Evolutionary conservation across 2,113 vertebrate species (phyloP).

Genomic region (Uria lomvia): DNA sequence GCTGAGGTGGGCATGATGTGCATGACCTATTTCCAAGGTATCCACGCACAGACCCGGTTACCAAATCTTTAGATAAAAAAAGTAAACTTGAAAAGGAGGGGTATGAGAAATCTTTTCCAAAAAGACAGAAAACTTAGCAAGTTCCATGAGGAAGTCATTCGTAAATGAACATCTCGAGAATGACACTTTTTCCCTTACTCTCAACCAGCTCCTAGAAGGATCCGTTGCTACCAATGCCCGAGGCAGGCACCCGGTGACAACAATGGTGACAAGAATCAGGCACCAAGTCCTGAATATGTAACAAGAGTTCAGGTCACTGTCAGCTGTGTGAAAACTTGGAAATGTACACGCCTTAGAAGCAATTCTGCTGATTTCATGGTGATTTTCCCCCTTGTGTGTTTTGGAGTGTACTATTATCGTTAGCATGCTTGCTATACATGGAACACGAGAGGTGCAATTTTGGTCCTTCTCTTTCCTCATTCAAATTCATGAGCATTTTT

Average conservation of each 20-base stretch:
- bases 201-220: background rate
- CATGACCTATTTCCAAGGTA: background rate
- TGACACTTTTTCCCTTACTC: background rate
- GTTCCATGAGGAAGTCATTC: background rate
- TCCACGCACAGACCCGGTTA: constrained; percentile 2
- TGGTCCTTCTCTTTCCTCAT: background rate
- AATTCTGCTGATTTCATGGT: constrained; percentile 41
- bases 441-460: background rate
- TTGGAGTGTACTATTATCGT: background rate
- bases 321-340: constrained; percentile 34
- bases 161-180: background rate
- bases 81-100: background rate
- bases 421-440: background rate
- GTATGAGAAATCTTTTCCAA: background rate
- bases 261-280: background rate
- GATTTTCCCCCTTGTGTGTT: background rate
- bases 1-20: background rate
- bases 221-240: background rate
- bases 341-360: constrained; percentile 39
- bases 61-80: background rate
- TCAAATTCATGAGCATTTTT: background rate
- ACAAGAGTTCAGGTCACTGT: constrained; percentile 16
- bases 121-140: background rate
- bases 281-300: background rate
- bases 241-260: background rate